Conservation (phyloP, 2,797 vertebrate species). For the Micrastur ruficollis region DNA sequence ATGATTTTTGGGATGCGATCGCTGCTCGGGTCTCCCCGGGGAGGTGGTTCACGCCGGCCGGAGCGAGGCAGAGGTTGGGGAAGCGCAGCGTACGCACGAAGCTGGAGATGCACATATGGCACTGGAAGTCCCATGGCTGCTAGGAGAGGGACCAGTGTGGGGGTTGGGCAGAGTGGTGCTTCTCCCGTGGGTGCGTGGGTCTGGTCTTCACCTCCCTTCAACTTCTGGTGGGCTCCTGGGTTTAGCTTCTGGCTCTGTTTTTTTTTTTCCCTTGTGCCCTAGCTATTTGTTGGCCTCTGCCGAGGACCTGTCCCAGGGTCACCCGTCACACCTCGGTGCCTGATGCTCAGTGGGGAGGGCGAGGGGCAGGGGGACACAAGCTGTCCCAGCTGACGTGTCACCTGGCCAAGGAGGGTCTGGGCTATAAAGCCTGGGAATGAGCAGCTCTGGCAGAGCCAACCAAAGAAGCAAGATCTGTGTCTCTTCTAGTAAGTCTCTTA, state of each 20-base stretch:
- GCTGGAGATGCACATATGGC: fast-evolving
- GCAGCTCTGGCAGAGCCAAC: background rate
- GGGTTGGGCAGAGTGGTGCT: too few relatives aligned
- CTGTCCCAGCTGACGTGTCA: background rate
- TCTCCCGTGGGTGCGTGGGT: fast-evolving
- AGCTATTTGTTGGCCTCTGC: fast-evolving
- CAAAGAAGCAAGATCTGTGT: background rate
- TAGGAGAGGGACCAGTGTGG: background rate
- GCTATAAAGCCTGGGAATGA: background rate
- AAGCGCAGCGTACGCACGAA: background rate
- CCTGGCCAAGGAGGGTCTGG: background rate
- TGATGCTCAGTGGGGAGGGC: fast-evolving
- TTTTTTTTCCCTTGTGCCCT: background rate
- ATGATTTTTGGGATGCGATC: background rate
- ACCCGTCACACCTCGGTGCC: fast-evolving
- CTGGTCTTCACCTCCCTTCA: background rate
- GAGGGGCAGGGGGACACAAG: background rate
- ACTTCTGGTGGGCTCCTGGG: background rate
- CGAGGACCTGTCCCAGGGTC: background rate
- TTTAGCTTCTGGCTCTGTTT: background rate
- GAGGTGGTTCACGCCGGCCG: background rate
- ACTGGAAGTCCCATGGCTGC: fast-evolving
- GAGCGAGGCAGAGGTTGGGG: background rate
- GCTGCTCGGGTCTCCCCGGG: background rate
- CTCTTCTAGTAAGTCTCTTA: background rate